Conservation (phyloP, 2,113 vertebrate species). For the Callospermophilus lateralis region DNA sequence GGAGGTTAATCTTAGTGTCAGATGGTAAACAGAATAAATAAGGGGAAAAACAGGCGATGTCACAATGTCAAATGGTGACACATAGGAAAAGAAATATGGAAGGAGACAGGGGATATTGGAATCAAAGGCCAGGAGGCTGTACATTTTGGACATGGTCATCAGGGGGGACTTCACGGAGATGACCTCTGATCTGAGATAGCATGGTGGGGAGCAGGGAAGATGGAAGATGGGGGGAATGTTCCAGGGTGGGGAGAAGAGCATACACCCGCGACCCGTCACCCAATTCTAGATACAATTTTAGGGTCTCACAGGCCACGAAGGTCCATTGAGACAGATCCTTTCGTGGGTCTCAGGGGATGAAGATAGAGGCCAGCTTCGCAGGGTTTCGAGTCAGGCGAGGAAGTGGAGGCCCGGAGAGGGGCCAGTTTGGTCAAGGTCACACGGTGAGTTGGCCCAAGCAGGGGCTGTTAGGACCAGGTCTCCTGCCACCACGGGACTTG, state of each 20-base stretch:
- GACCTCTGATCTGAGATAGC: not conserved
- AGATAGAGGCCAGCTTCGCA: no score
- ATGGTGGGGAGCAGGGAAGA: not conserved
- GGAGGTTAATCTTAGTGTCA: not conserved
- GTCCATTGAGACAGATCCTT: not conserved
- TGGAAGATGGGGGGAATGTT: not conserved
- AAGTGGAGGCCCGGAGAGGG: not conserved
- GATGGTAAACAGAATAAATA: not conserved
- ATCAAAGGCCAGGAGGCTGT: not conserved
- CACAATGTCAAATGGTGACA: conserved; percentile 16
- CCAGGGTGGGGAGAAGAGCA: not conserved
- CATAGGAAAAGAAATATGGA: not conserved
- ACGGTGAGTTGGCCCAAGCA: not conserved
- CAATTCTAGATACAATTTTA: not conserved
- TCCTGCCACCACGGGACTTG: not conserved
- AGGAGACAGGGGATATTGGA: not conserved
- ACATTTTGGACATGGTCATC: not conserved
- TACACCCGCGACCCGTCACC: not conserved
- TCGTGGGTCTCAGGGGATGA: not conserved
- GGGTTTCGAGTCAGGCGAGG: not conserved
- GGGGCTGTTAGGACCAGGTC: not conserved
- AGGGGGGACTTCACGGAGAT: not conserved
- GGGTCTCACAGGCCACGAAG: not conserved
- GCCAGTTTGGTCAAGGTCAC: not conserved
- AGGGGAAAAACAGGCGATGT: not conserved